Base-by-base conservation (phyloP, 2,888 invertebrate genomes). In the Cheilosia vernalis region DNA sequence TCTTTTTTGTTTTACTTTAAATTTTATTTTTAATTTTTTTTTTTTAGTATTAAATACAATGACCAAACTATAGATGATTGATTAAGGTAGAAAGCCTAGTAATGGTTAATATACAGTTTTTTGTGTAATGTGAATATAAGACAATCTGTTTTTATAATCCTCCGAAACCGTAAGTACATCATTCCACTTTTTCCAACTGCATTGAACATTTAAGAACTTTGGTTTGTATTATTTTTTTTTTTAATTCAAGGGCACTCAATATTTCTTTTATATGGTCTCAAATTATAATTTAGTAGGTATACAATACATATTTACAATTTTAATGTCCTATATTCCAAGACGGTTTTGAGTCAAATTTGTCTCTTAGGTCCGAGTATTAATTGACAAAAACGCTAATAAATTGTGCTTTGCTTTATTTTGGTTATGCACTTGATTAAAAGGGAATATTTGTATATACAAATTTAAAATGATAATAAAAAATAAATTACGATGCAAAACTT, bases 151-250 rank as follows among this genome's bases (percentile, higher is more conserved):
- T 58, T 60, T 61, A 77, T 44, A 66, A 67, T 61, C 64, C 55
- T 61, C 19, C 73, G 83, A 83, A 83, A 83, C 83, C 83, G 64
- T 82, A 70, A 66, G 58, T 82, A 51, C 10, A 63, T 7, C 69
- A 42, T 58, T 51, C 63, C 44, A 60, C 10, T 21, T 40, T 67
- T 17, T 27, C 10, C 7, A 27, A 7, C 49, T 72, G 70, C 56
- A 30, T 30, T 51, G 24, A n/a, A 37, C 6, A 17, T 33, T 63
- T 24, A 19, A 55, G 42, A 19, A 44, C 5, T 13, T 19, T 10
- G 2, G 27, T 4, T 21, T 61, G 63, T 24, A 30, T 61, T 42
- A 15, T 42, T n/a, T 6, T 40, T 61, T 53, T 53, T 40, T 30
- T 55, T 64, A 24, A 40, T 30, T 67, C 77, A 69, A 77, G 67